These are phyloP conservation scores for Peucedramus taeniatus DNA, from an alignment of 2,113 vertebrate genomes.

Conservation along the genomic window DNA sequence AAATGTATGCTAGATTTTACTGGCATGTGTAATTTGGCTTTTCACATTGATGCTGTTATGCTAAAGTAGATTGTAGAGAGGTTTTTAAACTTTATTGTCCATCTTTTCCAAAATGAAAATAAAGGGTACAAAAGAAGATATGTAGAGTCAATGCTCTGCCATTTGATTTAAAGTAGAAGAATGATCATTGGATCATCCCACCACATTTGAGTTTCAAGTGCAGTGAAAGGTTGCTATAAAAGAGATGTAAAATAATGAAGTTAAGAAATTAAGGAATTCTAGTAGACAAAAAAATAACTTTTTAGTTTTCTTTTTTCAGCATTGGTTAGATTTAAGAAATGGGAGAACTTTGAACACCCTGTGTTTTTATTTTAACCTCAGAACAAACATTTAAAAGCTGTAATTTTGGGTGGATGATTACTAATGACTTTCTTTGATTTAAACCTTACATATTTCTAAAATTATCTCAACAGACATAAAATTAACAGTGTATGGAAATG, in stretches of 20 bases:
- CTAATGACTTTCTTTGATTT: not conserved
- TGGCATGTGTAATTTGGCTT: not conserved
- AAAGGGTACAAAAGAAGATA: not conserved
- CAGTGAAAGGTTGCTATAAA: not conserved
- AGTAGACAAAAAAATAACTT: not conserved
- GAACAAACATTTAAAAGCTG: not conserved
- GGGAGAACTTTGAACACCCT: not conserved
- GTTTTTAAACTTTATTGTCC: not conserved
- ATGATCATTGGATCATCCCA: not conserved
- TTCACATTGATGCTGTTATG: not conserved
- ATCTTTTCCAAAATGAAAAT: not conserved
- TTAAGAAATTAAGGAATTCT: not conserved
- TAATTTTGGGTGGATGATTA: not conserved
- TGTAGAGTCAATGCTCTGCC: not conserved
- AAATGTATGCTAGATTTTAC: not conserved
- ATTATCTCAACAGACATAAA: not conserved
- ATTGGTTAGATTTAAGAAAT: not conserved
- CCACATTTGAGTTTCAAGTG: not conserved
- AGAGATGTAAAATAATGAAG: not conserved
- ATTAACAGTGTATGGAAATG: not conserved
- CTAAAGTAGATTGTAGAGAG: not conserved
- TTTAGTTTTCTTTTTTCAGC: not conserved
- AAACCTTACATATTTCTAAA: not conserved
- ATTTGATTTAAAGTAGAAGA: not conserved
- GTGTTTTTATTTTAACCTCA: not conserved